These are phyloP conservation scores for Solenopsis invicta DNA, from an alignment of 1,140 invertebrate genomes.

Conservation along the genomic window DNA sequence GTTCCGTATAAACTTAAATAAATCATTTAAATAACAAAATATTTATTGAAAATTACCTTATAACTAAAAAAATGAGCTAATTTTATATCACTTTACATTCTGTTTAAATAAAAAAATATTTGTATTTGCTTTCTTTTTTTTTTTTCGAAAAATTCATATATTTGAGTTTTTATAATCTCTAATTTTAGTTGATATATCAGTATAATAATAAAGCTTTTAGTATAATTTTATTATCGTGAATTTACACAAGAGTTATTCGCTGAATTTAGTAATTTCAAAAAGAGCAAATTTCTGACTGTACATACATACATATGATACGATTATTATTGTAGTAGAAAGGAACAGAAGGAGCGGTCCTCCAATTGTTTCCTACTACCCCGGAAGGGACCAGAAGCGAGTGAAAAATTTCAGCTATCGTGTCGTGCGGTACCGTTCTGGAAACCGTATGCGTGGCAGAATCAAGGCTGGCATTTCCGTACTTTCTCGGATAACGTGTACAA, in stretches of 20 bases:
- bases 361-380: constrained; percentile 53
- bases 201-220: background rate
- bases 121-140: too few relatives aligned
- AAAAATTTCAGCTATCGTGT: constrained; percentile 30
- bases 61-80: background rate
- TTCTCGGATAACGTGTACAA: constrained; percentile 15
- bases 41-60: background rate
- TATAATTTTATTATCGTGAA: constrained; percentile 9
- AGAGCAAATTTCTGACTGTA: background rate
- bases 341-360: background rate
- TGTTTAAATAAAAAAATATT: constrained; percentile 12
- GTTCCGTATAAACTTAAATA: background rate
- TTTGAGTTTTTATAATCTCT: background rate
- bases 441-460: constrained; percentile 37
- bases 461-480: constrained; percentile 45
- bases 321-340: background rate
- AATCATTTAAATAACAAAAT: background rate
- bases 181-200: background rate
- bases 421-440: constrained; percentile 34
- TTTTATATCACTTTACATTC: background rate
- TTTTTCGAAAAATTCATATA: background rate
- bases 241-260: background rate
- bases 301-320: background rate
- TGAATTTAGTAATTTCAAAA: background rate
- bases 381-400: background rate